Evolutionary conservation across 2,888 invertebrate species (phyloP).

Genomic region (Capitulum mitella): DNA sequence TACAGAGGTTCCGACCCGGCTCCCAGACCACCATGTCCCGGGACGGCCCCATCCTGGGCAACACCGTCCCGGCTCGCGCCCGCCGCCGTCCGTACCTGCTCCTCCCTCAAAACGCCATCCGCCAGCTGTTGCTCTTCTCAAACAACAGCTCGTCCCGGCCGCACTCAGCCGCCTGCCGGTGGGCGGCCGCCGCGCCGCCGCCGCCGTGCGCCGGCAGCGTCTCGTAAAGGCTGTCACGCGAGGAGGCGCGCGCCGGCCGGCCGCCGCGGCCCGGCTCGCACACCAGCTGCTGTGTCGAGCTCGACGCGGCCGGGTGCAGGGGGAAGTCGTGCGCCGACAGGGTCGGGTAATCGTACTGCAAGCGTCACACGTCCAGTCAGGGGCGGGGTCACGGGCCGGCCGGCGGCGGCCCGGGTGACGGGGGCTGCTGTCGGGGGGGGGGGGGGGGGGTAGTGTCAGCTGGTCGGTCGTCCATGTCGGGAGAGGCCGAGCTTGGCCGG

Average conservation of each 20-base stretch:
- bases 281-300: background rate
- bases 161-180: background rate
- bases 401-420: too few relatives aligned
- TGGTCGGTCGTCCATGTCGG: too few relatives aligned
- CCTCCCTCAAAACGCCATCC: background rate
- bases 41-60: too few relatives aligned
- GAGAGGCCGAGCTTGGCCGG: too few relatives aligned
- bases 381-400: too few relatives aligned
- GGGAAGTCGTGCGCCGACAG: conserved; percentile 16
- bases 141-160: background rate
- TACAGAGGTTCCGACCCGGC: too few relatives aligned
- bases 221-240: conserved; percentile 11
- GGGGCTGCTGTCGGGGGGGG: too few relatives aligned
- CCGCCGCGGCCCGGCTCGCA: background rate
- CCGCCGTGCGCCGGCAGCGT: background rate
- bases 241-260: background rate
- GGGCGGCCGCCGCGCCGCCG: background rate
- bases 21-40: too few relatives aligned
- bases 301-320: background rate
- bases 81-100: background rate
- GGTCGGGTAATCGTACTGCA: conserved; percentile 5
- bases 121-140: conserved; percentile 23
- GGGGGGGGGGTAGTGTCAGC: too few relatives aligned
- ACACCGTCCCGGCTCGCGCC: background rate
- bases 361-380: conserved; percentile 14